Percentiles rank a stretch among this genome's conserved stretches.
phyloP scores from a whole-genome alignment of 2,888 invertebrate genomes.

The Ophion obscuratus region DNA sequence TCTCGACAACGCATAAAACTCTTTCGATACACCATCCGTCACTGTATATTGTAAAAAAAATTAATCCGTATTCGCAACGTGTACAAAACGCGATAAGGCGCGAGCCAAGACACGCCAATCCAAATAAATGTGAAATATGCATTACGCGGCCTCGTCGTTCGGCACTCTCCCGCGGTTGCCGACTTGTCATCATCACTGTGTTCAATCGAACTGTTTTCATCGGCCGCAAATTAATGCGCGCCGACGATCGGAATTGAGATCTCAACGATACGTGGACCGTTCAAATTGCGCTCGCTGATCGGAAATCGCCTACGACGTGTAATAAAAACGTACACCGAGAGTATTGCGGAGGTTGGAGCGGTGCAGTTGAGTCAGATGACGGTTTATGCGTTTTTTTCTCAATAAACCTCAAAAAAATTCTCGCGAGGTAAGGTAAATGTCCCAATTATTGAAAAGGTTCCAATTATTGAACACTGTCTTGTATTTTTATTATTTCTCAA shows the following conservation, averaged over 20 bases:
- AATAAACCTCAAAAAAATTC: no score
- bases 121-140: conserved; percentile 19
- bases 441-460: no score
- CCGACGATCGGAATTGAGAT: conserved; percentile 46
- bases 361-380: no score
- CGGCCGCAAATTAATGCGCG: conserved; percentile 57
- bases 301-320: not conserved
- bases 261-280: conserved; percentile 51
- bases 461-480: no score
- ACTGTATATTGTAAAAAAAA: conserved; percentile 2
- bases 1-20: not conserved
- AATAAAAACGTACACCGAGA: no score
- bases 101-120: not conserved
- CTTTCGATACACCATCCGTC: not conserved
- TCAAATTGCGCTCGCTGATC: conserved; percentile 5
- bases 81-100: conserved; percentile 10
- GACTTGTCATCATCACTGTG: conserved; percentile 31
- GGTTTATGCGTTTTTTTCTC: no score
- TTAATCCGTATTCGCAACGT: not conserved
- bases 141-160: not conserved
- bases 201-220: conserved; percentile 63
- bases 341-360: no score
- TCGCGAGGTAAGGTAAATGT: no score
- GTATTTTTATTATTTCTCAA: no score
- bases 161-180: not conserved